Evolutionary conservation across 2,888 invertebrate species (phyloP).

Genomic region (Lithophane leautieri): DNA sequence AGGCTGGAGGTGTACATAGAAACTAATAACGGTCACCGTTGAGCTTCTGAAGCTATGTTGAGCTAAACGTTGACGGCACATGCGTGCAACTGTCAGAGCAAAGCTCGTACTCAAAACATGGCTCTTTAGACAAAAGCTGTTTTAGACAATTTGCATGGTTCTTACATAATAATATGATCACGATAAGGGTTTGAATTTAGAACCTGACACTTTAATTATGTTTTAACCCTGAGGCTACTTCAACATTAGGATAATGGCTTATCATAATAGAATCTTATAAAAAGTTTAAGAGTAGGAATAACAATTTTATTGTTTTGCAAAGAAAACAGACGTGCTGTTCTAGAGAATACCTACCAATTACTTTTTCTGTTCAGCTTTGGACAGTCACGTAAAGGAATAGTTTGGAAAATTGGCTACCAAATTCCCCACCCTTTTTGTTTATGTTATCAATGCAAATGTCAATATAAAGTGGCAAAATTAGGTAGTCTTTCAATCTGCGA

Average conservation of each 20-base stretch:
- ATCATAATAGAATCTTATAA: constrained; percentile 39
- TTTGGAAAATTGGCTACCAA: background rate
- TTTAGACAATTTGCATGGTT: background rate
- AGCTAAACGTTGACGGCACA: background rate
- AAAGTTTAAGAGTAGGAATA: background rate
- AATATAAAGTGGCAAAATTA: background rate
- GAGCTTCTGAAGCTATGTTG: background rate
- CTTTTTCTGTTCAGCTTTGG: background rate
- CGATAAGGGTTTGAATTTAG: constrained; percentile 6
- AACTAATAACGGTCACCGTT: background rate
- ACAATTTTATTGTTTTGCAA: background rate
- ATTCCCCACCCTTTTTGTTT: too few relatives aligned
- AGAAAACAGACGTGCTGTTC: fast-evolving
- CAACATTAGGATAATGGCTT: constrained; percentile 3
- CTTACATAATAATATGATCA: background rate
- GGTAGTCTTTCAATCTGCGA: background rate
- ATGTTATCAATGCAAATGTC: too few relatives aligned
- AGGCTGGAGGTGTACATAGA: background rate
- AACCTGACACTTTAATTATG: background rate
- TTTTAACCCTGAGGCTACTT: background rate
- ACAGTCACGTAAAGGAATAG: background rate
- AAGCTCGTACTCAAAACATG: background rate
- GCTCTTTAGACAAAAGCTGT: background rate
- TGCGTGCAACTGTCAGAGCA: background rate
- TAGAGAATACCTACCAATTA: background rate